A percentile compares a stretch with the other conserved stretches of the same genome.
These are phyloP conservation scores for Hucho hucho DNA, from an alignment of 2,113 vertebrate genomes.

Conservation along the genomic window DNA sequence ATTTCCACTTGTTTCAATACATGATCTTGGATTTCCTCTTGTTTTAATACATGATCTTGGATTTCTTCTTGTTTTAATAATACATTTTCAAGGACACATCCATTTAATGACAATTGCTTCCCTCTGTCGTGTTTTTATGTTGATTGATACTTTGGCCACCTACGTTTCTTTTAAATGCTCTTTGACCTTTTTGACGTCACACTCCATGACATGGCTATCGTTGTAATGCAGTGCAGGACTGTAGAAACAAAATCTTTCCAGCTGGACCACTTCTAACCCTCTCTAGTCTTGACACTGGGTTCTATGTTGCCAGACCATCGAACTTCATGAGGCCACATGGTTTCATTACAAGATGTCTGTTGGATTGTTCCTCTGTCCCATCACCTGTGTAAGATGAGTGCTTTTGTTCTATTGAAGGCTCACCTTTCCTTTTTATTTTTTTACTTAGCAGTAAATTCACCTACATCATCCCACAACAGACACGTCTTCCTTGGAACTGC, in stretches of 20 bases:
- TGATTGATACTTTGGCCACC: constrained; percentile 41
- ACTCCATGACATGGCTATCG: constrained; percentile 42
- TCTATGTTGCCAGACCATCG: constrained; percentile 29
- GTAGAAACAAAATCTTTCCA: constrained; percentile 9
- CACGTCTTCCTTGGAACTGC: constrained; percentile 69
- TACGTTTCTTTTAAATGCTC: constrained; percentile 57
- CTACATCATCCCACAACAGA: constrained; percentile 46
- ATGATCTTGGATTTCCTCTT: too few relatives aligned
- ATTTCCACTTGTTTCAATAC: too few relatives aligned
- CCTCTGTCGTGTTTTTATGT: constrained; percentile 48
- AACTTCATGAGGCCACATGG: constrained; percentile 15
- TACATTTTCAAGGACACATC: constrained; percentile 74
- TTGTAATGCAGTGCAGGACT: constrained; percentile 9
- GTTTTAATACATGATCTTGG: too few relatives aligned
- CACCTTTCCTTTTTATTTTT: constrained; percentile 38
- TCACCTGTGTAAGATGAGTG: constrained; percentile 6
- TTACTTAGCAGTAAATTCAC: constrained; percentile 49
- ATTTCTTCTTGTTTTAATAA: constrained; percentile 21
- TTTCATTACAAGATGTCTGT: neutral
- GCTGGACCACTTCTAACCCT: constrained; percentile 43
- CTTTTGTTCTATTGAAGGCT: constrained; percentile 33
- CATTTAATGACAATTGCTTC: constrained; percentile 57
- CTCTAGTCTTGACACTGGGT: constrained; percentile 55
- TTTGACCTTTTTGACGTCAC: constrained; percentile 30
- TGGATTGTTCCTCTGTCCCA: constrained; percentile 16